A percentile compares a stretch with the other conserved stretches of the same genome.
Evolutionary conservation across 1,140 invertebrate species (phyloP).

Genomic region (Meloidogyne chitwoodi): DNA sequence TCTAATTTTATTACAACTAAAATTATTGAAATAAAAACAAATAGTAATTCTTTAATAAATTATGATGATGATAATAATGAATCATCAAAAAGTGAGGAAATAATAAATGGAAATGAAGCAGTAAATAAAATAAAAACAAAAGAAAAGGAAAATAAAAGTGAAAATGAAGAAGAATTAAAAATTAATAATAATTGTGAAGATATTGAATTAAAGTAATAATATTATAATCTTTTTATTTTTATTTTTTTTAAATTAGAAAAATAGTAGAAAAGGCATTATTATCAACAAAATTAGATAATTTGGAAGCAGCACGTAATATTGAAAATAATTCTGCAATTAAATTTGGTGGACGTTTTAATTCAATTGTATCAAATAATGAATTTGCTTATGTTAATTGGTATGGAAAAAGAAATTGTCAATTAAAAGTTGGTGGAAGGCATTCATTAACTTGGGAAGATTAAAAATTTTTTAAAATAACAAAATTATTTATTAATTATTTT

Average conservation of each 20-base stretch:
- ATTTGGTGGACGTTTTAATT: constrained; percentile 49
- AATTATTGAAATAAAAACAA: background rate
- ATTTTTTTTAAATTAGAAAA: background rate
- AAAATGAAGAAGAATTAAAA: background rate
- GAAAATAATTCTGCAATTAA: constrained; percentile 43
- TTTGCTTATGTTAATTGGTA: constrained; percentile 53
- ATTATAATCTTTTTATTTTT: background rate
- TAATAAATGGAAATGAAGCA: background rate
- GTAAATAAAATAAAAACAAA: background rate
- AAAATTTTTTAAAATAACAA: no score
- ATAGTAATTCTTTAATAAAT: background rate
- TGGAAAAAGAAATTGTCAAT: constrained; percentile 47
- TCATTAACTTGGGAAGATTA: constrained; percentile 50
- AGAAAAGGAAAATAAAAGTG: background rate
- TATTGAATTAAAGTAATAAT: constrained; percentile 22
- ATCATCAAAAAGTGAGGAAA: background rate
- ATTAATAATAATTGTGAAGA: constrained; percentile 33
- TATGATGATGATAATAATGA: background rate
- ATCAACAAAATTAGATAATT: constrained; percentile 31
- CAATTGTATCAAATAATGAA: constrained; percentile 47
- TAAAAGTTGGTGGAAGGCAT: constrained; percentile 42
- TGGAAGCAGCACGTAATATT: constrained; percentile 47
- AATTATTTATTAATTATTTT: background rate
- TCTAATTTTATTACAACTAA: no score
- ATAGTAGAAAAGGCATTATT: constrained; percentile 21